These are phyloP conservation scores for Sipha flava DNA, from an alignment of 1,140 invertebrate genomes.

Conservation along the genomic window DNA sequence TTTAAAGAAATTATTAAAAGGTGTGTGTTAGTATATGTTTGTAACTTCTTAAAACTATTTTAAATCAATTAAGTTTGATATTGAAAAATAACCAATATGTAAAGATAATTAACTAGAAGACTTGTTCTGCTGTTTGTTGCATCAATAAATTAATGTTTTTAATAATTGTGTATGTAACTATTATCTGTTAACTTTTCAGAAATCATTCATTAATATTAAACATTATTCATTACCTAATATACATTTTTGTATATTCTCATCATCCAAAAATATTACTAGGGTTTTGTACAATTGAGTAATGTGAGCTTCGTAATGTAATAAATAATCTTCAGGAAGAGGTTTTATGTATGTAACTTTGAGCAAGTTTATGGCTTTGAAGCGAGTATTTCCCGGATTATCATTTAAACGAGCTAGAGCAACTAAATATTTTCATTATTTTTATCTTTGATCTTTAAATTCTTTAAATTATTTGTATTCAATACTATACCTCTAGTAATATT, in stretches of 20 bases:
- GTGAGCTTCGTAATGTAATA: constrained; percentile 10
- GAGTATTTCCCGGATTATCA: constrained; percentile 15
- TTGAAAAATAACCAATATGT: too few species aligned
- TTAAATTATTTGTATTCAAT: neutral
- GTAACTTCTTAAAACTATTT: too few species aligned
- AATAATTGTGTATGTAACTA: too few species aligned
- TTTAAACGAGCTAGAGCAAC: constrained; percentile 18
- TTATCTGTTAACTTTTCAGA: too few species aligned
- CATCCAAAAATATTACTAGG: constrained; percentile 3
- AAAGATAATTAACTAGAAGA: too few species aligned
- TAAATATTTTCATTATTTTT: neutral
- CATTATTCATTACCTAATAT: neutral
- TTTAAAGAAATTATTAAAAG: too few species aligned
- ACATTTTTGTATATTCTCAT: constrained; percentile 5
- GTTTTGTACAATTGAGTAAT: neutral
- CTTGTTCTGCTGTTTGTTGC: too few species aligned
- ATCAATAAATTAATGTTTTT: too few species aligned
- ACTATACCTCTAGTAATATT: constrained; percentile 21
- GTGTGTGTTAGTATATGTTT: too few species aligned
- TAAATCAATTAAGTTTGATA: too few species aligned
- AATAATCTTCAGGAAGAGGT: constrained; percentile 2
- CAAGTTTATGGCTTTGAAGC: constrained; percentile 2
- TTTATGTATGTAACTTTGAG: neutral
- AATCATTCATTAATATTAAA: neutral
- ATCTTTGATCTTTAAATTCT: neutral